Conservation (phyloP, 2,888 invertebrate species). For the Amphipyra tragopoginis region DNA sequence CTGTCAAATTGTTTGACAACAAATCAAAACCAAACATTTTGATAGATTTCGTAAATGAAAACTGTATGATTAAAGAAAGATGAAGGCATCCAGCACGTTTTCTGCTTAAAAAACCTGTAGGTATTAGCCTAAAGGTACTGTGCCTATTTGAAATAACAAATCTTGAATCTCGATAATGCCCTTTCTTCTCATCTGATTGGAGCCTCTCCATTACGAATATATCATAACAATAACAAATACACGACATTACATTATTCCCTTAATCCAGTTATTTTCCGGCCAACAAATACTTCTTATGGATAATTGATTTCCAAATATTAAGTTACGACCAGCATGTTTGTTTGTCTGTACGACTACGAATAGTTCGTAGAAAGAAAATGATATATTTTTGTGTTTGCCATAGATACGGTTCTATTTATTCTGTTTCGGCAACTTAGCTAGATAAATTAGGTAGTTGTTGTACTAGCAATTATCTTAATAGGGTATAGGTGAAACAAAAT, state of each 20-base stretch:
- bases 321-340: slow-evolving; percentile 77
- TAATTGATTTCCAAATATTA: slow-evolving; percentile 87
- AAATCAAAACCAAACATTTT: no score
- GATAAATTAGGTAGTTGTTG: slow-evolving; percentile 54
- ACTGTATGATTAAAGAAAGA: no score
- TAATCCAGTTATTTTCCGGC: slow-evolving; percentile 78
- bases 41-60: no score
- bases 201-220: slow-evolving; percentile 32
- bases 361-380: slow-evolving; percentile 68
- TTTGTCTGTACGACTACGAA: slow-evolving; percentile 61
- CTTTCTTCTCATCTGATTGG: slow-evolving; percentile 9
- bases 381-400: slow-evolving; percentile 71
- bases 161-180: neutral
- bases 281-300: slow-evolving; percentile 79
- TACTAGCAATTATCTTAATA: slow-evolving; percentile 46
- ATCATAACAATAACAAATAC: slow-evolving; percentile 58
- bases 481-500: slow-evolving; percentile 19
- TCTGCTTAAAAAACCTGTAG: no score
- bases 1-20: no score
- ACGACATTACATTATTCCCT: slow-evolving; percentile 69
- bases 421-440: slow-evolving; percentile 47
- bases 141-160: no score
- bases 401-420: slow-evolving; percentile 60
- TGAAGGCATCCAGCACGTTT: no score
- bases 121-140: no score